Evolutionary conservation across 92 coral and sea anemone species (phyloP).

Genomic region (Ricordea florida): DNA sequence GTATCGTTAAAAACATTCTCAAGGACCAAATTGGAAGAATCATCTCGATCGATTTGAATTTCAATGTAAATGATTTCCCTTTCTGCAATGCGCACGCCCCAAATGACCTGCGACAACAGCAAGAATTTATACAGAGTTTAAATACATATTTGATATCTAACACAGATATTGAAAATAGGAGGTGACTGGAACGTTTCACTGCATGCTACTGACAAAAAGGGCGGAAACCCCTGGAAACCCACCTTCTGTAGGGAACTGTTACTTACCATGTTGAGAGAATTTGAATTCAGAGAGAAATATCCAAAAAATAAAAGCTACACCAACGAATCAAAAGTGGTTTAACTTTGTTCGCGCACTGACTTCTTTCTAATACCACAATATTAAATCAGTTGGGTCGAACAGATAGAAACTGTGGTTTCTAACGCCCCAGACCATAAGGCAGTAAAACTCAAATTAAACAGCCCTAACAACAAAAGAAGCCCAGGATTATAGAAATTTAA

Average conservation of each 20-base stretch:
- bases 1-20: no score
- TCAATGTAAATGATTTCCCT: neutral
- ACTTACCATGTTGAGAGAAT: neutral
- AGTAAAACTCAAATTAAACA: neutral
- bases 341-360: neutral
- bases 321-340: neutral
- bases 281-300: neutral
- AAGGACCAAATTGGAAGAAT: neutral
- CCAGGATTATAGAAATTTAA: constrained; percentile 1
- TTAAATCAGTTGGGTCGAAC: neutral
- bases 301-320: neutral
- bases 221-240: neutral
- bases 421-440: neutral
- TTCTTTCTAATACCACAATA: neutral
- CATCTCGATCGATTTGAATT: neutral
- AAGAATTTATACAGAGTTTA: neutral
- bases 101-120: neutral
- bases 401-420: neutral
- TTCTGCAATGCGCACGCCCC: neutral
- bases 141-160: neutral
- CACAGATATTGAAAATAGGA: neutral
- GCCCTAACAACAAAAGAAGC: neutral
- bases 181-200: neutral
- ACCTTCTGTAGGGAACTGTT: no score
- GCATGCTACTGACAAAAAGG: neutral